phyloP scores from a whole-genome alignment of 1,140 invertebrate species.

The Trichonephila clavata region DNA sequence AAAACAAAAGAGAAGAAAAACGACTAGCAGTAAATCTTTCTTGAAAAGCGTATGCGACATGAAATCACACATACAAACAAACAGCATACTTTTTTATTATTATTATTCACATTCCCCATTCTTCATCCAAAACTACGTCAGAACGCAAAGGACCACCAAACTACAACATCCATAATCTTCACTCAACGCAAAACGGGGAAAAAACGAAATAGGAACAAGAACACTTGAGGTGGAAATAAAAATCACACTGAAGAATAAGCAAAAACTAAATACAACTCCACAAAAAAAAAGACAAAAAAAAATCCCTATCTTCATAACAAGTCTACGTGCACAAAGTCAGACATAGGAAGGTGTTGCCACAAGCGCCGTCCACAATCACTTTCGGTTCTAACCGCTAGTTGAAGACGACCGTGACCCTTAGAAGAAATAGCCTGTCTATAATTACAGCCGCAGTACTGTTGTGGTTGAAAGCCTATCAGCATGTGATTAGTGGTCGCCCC shows the following conservation, averaged over 20 bases:
- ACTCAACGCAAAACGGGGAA: neutral
- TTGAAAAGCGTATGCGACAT: too few species aligned
- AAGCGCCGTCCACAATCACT: conserved; percentile 51
- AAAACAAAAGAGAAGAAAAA: neutral
- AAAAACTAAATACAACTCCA: conserved; percentile 57
- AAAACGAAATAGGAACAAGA: conserved; percentile 5
- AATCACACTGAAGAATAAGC: neutral
- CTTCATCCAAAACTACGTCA: neutral
- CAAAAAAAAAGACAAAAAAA: neutral
- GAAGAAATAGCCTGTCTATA: conserved; percentile 53
- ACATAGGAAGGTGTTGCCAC: conserved; percentile 53
- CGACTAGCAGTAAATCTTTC: neutral
- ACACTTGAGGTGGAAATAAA: neutral
- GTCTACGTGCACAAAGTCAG: conserved; percentile 4
- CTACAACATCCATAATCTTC: neutral
- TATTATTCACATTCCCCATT: neutral
- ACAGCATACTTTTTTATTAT: neutral
- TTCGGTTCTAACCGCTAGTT: conserved; percentile 46
- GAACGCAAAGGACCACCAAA: neutral
- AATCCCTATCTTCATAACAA: conserved; percentile 54
- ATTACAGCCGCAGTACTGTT: conserved; percentile 52
- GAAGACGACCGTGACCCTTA: conserved; percentile 49
- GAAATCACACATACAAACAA: too few species aligned
- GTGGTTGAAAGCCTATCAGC: conserved; percentile 61
- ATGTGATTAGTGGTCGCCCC: conserved; percentile 57